A percentile compares a stretch with the other conserved stretches of the same genome.
Evolutionary conservation across 1,140 invertebrate genomes (phyloP).

Genomic region (Aradophagus sp.): DNA sequence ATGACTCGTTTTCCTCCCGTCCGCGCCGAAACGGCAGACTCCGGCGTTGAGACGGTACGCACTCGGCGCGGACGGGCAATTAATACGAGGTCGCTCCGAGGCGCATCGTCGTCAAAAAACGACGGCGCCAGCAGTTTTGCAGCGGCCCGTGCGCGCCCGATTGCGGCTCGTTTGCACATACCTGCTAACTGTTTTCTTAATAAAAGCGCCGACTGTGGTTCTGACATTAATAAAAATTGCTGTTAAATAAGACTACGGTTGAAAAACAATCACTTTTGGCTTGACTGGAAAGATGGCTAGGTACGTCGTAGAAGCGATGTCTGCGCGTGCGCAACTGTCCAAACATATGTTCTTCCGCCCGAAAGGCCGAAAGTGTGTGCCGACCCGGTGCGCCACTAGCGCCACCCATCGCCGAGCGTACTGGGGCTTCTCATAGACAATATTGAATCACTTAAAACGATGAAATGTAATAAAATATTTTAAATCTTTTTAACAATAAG

Average conservation of each 20-base stretch:
- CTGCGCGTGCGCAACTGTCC: conserved; percentile 69
- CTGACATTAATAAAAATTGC: conserved; percentile 88
- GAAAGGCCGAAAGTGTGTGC: conserved; percentile 61
- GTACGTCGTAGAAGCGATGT: conserved; percentile 70
- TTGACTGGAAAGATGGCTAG: conserved; percentile 73
- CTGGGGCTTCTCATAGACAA: no score
- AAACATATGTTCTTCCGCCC: conserved; percentile 75
- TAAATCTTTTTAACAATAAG: no score
- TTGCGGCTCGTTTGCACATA: conserved; percentile 68
- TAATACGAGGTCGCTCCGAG: conserved; percentile 63
- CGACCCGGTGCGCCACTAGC: conserved; percentile 26
- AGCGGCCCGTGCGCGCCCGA: conserved; percentile 12
- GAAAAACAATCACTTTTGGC: conserved; percentile 74
- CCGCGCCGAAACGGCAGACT: no score
- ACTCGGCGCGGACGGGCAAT: conserved; percentile 43
- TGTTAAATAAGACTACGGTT: conserved; percentile 74
- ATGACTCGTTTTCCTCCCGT: no score
- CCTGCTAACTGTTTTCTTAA: conserved; percentile 96
- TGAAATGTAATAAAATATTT: no score
- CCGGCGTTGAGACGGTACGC: no score
- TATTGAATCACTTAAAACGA: neutral
- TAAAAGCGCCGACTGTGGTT: conserved; percentile 94
- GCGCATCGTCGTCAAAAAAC: conserved; percentile 61
- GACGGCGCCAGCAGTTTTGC: no score
- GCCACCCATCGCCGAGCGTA: conserved; percentile 3